Percentiles rank a stretch among this genome's conserved stretches.
Conservation (phyloP, 1,140 invertebrate species). For the Pantala flavescens region DNA sequence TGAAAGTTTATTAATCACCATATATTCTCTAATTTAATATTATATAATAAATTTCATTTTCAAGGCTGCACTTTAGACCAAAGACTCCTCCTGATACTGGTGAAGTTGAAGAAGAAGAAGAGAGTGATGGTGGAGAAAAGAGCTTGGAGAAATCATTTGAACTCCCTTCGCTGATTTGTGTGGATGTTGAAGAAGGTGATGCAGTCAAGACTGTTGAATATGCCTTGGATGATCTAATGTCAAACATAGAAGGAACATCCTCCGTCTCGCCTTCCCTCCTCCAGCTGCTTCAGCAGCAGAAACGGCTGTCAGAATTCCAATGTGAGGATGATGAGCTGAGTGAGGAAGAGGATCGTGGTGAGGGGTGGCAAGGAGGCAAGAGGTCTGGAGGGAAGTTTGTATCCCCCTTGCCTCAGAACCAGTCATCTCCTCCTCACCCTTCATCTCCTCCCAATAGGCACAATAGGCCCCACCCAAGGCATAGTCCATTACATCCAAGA, state of each 20-base stretch:
- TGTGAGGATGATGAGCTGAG: neutral
- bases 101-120: neutral
- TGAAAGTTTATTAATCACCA: too few species aligned
- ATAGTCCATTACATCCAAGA: neutral
- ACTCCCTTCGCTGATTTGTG: neutral
- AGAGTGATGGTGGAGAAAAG: neutral
- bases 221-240: neutral
- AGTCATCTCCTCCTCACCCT: neutral
- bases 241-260: neutral
- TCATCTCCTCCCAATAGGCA: neutral
- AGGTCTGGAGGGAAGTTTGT: neutral
- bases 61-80: neutral
- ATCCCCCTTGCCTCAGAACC: neutral
- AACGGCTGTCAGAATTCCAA: neutral
- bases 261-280: neutral
- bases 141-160: neutral
- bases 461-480: neutral
- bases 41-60: too few species aligned
- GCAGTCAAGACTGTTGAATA: neutral
- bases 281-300: constrained; percentile 2
- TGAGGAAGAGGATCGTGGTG: neutral
- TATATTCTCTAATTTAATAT: too few species aligned
- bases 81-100: neutral
- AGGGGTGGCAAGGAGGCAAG: neutral
- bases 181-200: neutral